Evolutionary conservation across 2,888 invertebrate genomes (phyloP).

Genomic region (Tachina fera): DNA sequence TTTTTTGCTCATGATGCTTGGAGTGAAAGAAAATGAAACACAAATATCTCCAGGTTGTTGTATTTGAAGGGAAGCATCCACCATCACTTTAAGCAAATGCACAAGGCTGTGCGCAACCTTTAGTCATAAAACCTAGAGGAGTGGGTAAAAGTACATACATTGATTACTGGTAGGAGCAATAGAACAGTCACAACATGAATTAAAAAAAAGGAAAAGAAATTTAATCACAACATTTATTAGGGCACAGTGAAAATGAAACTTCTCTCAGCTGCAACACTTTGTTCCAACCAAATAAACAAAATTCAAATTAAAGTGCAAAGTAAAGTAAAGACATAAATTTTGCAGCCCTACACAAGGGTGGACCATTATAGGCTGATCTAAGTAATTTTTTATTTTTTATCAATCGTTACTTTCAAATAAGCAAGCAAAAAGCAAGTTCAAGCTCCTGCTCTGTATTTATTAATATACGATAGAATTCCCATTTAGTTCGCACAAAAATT

Average conservation of each 20-base stretch:
- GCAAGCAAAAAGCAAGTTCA: too few relatives aligned
- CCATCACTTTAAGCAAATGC: conserved; percentile 71
- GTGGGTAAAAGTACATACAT: neutral
- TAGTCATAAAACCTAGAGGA: conserved; percentile 60
- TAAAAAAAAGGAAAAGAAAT: neutral
- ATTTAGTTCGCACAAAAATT: too few relatives aligned
- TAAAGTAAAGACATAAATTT: neutral
- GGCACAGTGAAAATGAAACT: neutral
- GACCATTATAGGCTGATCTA: too few relatives aligned
- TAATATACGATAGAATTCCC: too few relatives aligned
- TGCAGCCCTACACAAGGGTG: too few relatives aligned
- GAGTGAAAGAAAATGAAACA: conserved; percentile 73
- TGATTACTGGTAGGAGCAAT: neutral
- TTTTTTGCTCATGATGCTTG: conserved; percentile 73
- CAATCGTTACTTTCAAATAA: too few relatives aligned
- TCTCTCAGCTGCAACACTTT: neutral
- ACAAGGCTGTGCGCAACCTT: conserved; percentile 73
- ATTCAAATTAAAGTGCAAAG: neutral
- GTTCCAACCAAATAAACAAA: neutral
- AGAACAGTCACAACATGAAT: too few relatives aligned
- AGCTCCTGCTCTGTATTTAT: too few relatives aligned
- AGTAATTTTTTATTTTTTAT: too few relatives aligned
- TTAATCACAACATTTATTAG: conserved; percentile 9
- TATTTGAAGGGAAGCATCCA: conserved; percentile 65
- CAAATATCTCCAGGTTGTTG: conserved; percentile 70